Base-by-base conservation (phyloP, 2,113 vertebrate species). In the Prolemur simus region DNA sequence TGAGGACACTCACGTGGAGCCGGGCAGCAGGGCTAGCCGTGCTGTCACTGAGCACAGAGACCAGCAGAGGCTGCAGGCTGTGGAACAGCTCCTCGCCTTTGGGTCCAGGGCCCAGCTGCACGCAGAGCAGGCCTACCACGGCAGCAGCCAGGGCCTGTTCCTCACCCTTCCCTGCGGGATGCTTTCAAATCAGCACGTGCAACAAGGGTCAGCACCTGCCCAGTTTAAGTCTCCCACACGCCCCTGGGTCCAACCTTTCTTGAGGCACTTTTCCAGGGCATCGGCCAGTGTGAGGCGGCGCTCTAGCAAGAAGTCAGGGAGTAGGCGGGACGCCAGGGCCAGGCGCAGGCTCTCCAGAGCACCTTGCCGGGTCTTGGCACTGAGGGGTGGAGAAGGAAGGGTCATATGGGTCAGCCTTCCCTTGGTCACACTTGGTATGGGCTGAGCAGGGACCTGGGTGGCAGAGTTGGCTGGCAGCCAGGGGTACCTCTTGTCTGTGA, bases 231-330 rank as follows among this genome's bases (percentile, higher is more conserved):
- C 34, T 56, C 80, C 86, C 63, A 11, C 0, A 6, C 0, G 25
- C 77, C 88, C 80, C 27, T 9, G 1, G 49, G 23, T 49, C 89
- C 60, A 68, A 99, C 99, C 99, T 99, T 99, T 99, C 97, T 99
- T 99, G 87, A 99, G 99, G 97, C 99, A 99, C 89, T 99, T 99
- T 97, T 99, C 99, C 96, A 99, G 97, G 58, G 99, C 99, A 98
- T 99, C 99, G 0, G 98, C 98, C 95, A 99, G 95, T 0, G 98
- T 99, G 73, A 99, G 98, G 94, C 99, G 97, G 82, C 99, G 98
- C 94, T 99, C 99, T 71, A 99, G 97, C 92, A 99, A 96, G 97
- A 99, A 99, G 94, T 99, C 99, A 0, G 98, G 98, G n/a, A 99
- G 98, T 9, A 98, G 97, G 98, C 77, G 99, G 92, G 99, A 99